Evolutionary conservation across 2,113 vertebrate genomes (phyloP).

Genomic region (Gallinago jamesoni): DNA sequence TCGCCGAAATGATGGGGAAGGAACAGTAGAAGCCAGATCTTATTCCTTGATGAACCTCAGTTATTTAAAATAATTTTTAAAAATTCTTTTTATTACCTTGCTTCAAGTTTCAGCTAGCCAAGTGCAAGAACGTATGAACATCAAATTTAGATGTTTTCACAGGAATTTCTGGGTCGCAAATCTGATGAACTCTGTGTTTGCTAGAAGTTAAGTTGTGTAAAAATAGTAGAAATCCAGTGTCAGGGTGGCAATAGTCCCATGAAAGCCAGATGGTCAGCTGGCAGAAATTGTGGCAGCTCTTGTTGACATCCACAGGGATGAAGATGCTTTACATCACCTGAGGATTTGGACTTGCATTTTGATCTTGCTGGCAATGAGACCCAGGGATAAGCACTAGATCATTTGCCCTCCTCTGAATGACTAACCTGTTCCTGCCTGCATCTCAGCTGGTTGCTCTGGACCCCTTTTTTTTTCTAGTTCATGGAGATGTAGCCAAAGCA

Average conservation of each 20-base stretch:
- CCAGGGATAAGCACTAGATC: background rate
- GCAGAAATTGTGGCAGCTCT: background rate
- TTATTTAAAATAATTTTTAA: background rate
- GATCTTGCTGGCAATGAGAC: background rate
- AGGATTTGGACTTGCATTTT: background rate
- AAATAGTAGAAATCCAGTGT: background rate
- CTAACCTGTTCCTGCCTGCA: background rate
- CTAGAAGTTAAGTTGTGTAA: background rate
- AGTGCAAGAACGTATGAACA: background rate
- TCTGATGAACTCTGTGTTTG: background rate
- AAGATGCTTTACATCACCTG: background rate
- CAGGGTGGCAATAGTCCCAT: background rate
- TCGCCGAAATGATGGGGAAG: background rate
- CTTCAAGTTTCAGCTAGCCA: background rate
- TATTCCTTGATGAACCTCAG: background rate
- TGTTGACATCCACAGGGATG: background rate
- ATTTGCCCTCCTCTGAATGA: background rate
- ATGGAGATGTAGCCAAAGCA: background rate
- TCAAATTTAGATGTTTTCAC: background rate
- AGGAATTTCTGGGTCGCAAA: background rate
- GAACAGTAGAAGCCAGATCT: background rate
- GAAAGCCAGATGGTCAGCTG: background rate
- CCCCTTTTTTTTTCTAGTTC: background rate
- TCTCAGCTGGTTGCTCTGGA: background rate
- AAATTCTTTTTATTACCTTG: background rate